Base-by-base conservation (phyloP, 2,113 vertebrate genomes). In the Pan troglodytes region DNA sequence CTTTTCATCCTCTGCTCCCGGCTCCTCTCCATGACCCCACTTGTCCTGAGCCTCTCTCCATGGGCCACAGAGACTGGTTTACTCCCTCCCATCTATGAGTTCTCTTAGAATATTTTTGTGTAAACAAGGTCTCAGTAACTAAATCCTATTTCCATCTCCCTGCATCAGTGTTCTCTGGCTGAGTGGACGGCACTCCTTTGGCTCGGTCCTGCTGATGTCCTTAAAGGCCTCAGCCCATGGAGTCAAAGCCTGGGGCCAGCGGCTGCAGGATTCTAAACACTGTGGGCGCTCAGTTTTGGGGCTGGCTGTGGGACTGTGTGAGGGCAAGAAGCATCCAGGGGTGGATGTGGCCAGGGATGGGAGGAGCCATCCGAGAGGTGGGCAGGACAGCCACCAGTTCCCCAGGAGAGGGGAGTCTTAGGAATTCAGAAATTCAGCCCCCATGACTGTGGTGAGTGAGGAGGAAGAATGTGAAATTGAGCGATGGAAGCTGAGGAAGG, bases 231-330 rank as follows among this genome's bases (percentile, higher is more conserved):
- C 50, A 81, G 78, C 50, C 73, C 12, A 0, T 3, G 1, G 14
- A 76, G 14, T 8, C 43, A 48, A 38, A 48, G 25, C 23, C 27
- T 25, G 14, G 27, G 13, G 14, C 43, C 40, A 25, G 73, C 1
- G 2, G 43, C 43, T 30, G 73, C 43, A 32, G 43, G 73, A 48
- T 17, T 30, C 73, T 17, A 17, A 25, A 75, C 23, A 13, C 22
- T 43, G 3, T 27, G 2, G 14, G 6, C 1, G 27, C 43, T 17
- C 73, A 32, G 73, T 25, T 40, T 12, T 0, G 3, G 12, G 12
- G 8, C n/a, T 72, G n/a, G 35, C 35, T 30, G 25, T 48, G 43
- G 14, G 25, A 43, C 40, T 45, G 25, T 30, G 40, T 22, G 43
- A 38, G 0, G 2, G 72, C 16, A 43, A 13, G 38, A 75, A 75